Conservation (phyloP, 2,888 invertebrate genomes). For the Ormyrus labotus region DNA sequence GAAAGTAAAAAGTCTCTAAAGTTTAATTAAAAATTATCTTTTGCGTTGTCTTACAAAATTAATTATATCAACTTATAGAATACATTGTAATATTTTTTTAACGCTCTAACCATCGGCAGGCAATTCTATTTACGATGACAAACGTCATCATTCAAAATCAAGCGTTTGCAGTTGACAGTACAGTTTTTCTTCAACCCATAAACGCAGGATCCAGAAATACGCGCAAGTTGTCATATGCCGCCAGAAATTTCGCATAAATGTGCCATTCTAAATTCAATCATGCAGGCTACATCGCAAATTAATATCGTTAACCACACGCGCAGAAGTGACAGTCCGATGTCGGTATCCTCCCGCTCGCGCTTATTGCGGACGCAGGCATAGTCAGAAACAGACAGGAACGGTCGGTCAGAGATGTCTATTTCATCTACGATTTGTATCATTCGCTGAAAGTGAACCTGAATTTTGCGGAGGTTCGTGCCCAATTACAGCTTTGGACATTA, state of each 20-base stretch:
- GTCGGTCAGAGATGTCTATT: constrained; percentile 16
- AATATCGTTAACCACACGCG: constrained; percentile 28
- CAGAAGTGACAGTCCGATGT: constrained; percentile 30
- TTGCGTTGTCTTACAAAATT: no score
- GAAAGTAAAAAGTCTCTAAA: no score
- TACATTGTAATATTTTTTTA: no score
- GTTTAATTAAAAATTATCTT: no score
- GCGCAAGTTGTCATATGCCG: neutral
- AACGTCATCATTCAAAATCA: neutral
- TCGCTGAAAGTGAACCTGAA: neutral
- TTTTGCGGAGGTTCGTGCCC: no score
- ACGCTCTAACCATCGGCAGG: no score
- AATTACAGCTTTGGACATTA: no score
- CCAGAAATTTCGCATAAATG: constrained; percentile 9
- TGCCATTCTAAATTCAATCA: constrained; percentile 34
- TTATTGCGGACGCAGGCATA: neutral
- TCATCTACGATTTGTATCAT: constrained; percentile 19
- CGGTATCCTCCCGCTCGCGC: neutral
- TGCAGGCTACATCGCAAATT: constrained; percentile 1
- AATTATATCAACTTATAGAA: no score
- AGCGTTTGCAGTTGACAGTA: constrained; percentile 7
- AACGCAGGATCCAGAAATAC: neutral
- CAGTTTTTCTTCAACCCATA: neutral
- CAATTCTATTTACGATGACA: neutral
- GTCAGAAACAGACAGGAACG: constrained; percentile 24